Evolutionary conservation across 2,113 vertebrate species (phyloP).

Genomic region (Rana temporaria): DNA sequence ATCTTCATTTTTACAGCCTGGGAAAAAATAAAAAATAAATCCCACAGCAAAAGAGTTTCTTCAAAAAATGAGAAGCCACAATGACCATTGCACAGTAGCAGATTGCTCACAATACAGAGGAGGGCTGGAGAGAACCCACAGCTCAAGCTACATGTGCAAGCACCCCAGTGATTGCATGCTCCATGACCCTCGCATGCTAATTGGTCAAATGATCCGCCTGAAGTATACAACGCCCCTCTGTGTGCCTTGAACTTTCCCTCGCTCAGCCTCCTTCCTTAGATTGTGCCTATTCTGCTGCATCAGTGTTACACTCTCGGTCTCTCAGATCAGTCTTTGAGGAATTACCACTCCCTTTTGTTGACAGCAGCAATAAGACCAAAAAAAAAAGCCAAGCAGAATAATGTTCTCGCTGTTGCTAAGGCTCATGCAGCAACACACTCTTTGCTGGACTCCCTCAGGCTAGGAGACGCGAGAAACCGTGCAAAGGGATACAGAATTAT

Average conservation of each 20-base stretch:
- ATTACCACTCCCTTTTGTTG: conserved; percentile 42
- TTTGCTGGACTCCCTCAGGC: conserved; percentile 60
- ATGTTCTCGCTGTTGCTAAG: conserved; percentile 60
- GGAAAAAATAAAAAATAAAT: neutral
- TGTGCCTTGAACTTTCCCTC: conserved; percentile 66
- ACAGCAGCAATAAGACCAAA: conserved; percentile 45
- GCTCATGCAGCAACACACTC: conserved; percentile 66
- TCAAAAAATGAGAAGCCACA: neutral
- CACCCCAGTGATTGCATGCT: conserved; percentile 57
- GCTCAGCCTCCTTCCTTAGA: conserved; percentile 50
- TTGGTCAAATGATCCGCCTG: conserved; percentile 66
- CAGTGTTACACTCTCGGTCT: conserved; percentile 58
- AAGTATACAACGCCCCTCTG: conserved; percentile 74
- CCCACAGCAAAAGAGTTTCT: conserved; percentile 18
- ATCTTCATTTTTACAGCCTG: conserved; percentile 93
- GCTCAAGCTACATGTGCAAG: conserved; percentile 46
- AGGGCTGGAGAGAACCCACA: conserved; percentile 63
- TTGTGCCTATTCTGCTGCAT: conserved; percentile 60
- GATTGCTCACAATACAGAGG: conserved; percentile 12
- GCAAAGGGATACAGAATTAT: conserved; percentile 40
- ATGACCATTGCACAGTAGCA: conserved; percentile 30
- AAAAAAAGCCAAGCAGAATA: conserved; percentile 55
- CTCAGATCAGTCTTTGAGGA: conserved; percentile 32
- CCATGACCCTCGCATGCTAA: conserved; percentile 61
- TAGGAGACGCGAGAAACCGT: conserved; percentile 48